Conservation (phyloP, 2,888 invertebrate species). For the Aproaerema taeniolella region DNA sequence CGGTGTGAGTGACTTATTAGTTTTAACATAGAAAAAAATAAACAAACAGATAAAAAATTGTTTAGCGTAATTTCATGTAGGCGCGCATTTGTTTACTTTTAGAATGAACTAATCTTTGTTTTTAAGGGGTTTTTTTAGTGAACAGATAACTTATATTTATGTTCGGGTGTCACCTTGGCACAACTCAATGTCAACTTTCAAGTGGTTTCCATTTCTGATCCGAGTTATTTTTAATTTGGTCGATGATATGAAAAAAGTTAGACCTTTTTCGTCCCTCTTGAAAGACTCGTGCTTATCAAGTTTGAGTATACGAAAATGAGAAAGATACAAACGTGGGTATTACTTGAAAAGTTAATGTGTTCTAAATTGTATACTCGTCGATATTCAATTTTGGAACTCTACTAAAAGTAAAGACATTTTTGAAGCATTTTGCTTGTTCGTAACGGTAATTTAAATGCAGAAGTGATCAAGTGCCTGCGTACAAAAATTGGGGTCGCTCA, state of each 20-base stretch:
- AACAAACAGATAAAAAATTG: too few relatives aligned
- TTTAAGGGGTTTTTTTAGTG: too few relatives aligned
- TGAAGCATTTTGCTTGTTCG: conserved; percentile 2
- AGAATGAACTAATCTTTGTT: too few relatives aligned
- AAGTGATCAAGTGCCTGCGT: conserved; percentile 23
- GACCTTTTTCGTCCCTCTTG: conserved; percentile 21
- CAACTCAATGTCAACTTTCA: conserved; percentile 35
- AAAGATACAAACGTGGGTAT: conserved; percentile 5
- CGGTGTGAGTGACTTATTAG: too few relatives aligned
- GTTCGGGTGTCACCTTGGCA: conserved; percentile 21
- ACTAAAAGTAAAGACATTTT: not conserved
- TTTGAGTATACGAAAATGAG: conserved; percentile 10
- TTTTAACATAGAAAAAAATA: too few relatives aligned
- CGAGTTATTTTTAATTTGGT: conserved; percentile 31
- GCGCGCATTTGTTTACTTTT: too few relatives aligned
- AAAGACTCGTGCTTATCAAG: conserved; percentile 10
- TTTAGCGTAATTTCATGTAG: too few relatives aligned
- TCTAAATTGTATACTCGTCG: conserved; percentile 1
- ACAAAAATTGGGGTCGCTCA: conserved; percentile 44
- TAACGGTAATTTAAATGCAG: conserved; percentile 21
- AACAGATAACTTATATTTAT: too few relatives aligned
- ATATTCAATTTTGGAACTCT: conserved; percentile 2
- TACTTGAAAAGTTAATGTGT: not conserved
- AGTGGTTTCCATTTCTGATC: conserved; percentile 34
- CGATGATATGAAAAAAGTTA: conserved; percentile 58